Conservation (phyloP, 2,113 vertebrate genomes). For the Oncorhynchus nerka region DNA sequence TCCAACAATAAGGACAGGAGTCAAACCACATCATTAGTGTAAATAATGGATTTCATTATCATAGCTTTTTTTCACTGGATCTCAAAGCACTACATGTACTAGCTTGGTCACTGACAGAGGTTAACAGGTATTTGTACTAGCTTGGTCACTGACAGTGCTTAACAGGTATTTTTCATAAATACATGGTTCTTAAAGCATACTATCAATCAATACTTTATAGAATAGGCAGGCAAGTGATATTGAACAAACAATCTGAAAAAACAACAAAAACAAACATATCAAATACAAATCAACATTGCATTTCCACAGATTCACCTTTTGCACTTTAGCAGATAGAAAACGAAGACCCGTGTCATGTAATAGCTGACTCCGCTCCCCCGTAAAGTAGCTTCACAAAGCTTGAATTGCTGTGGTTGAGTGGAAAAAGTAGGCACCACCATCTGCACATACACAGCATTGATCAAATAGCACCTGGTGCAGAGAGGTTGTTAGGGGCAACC, state of each 20-base stretch:
- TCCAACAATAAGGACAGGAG: slow-evolving; percentile 47
- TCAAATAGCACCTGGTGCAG: slow-evolving; percentile 68
- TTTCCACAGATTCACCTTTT: slow-evolving; percentile 57
- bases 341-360: slow-evolving; percentile 7
- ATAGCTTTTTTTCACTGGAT: slow-evolving; percentile 60
- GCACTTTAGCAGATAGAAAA: slow-evolving; percentile 54
- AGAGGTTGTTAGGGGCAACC: slow-evolving; percentile 41
- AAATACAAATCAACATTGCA: slow-evolving; percentile 54
- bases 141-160: slow-evolving; percentile 23
- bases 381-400: slow-evolving; percentile 18
- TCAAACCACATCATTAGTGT: slow-evolving; percentile 53
- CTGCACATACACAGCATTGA: slow-evolving; percentile 48
- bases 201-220: slow-evolving; percentile 62
- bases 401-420: slow-evolving; percentile 13
- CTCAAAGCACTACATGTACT: slow-evolving; percentile 41
- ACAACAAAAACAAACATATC: slow-evolving; percentile 46
- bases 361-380: slow-evolving; percentile 1
- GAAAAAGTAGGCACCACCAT: slow-evolving; percentile 21
- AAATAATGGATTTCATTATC: slow-evolving; percentile 42
- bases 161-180: slow-evolving; percentile 66
- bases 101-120: too few species aligned
- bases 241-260: slow-evolving; percentile 59
- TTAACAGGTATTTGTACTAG: not conserved
- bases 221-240: slow-evolving; percentile 63
- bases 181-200: slow-evolving; percentile 53